Base-by-base conservation (phyloP, 1,140 invertebrate species). In the Harlomillsia oculata region DNA sequence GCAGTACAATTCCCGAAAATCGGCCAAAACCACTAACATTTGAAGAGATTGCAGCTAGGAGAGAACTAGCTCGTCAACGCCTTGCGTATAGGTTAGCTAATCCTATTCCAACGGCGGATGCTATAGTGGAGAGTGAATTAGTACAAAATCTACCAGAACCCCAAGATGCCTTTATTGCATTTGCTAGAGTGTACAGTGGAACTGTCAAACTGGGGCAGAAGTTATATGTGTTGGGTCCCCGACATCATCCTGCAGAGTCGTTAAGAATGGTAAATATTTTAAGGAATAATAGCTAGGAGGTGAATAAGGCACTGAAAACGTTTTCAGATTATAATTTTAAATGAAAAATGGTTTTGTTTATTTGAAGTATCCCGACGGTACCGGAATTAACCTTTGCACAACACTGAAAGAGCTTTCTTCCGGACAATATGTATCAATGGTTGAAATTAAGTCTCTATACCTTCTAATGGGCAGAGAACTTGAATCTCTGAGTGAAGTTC, bases 401-500 rank as follows among this genome's bases (percentile, higher is more conserved):
- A 80, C 79, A 40, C 68, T 87, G 18, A 82, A 81, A 67, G 80
- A 87, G 69, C 74, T 87, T 26, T 75, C 76, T 58, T 69, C 75
- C 52, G 78, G 83, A 64, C 77, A 82, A 64, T 75, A 85, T 60
- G 71, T 80, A 37, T 80, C 78, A 6, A 77, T 71, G 63, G 78
- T 78, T 0, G 75, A 61, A 6, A 72, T 94, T 6, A 73, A 78
- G 13, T 79, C 83, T 66, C 70, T 99, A 0, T 99, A 92, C 69
- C 72, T 96, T 60, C 75, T 99, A 23, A 93, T 98, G 87, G 96
- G 96, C 4, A 76, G 89, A 67, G 94, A 99, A 66, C 71, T 98
- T 28, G 83, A 93, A 71, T 65, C 75, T 0, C 75, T 97, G 14
- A 80, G 86, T 28, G 76, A 80, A 69, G 86, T 89, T 1, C 80